Percentiles rank a stretch among this genome's conserved stretches.
These are phyloP conservation scores for Conus ventricosus DNA, from an alignment of 1,140 invertebrate species.

Conservation along the genomic window DNA sequence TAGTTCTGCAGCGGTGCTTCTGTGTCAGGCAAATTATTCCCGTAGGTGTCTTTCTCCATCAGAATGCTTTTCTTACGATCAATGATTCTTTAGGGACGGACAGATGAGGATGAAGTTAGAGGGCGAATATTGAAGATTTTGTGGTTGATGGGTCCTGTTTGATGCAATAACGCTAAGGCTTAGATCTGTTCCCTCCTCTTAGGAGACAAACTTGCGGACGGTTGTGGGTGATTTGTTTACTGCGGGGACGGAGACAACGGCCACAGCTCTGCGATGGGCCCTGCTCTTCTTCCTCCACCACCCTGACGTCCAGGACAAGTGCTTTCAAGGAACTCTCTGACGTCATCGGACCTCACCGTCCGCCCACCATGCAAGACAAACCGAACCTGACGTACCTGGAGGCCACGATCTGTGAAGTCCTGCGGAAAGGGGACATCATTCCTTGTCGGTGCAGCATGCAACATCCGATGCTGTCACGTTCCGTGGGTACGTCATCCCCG, in stretches of 20 bases:
- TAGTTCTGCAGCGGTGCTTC: too few relatives aligned
- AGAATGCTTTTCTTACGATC: too few relatives aligned
- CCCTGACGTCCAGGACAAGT: slow-evolving; percentile 83
- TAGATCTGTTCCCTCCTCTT: background rate
- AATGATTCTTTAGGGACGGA: too few relatives aligned
- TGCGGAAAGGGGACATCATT: slow-evolving; percentile 42
- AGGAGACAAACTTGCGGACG: slow-evolving; percentile 38
- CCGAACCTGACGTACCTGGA: slow-evolving; percentile 44
- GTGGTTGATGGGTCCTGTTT: too few relatives aligned
- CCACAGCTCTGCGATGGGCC: slow-evolving; percentile 90
- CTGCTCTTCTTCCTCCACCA: slow-evolving; percentile 86
- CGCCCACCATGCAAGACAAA: slow-evolving; percentile 38
- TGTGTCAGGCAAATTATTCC: too few relatives aligned
- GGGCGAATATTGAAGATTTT: too few relatives aligned
- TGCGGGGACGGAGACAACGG: slow-evolving; percentile 92
- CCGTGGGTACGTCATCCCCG: slow-evolving; percentile 63
- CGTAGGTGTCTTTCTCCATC: too few relatives aligned
- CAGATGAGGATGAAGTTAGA: too few relatives aligned
- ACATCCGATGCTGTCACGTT: slow-evolving; percentile 54
- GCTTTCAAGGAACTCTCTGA: slow-evolving; percentile 91
- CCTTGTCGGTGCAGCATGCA: slow-evolving; percentile 67
- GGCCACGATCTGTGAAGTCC: slow-evolving; percentile 49
- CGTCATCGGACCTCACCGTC: slow-evolving; percentile 34
- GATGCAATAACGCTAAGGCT: too few relatives aligned
- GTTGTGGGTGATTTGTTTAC: slow-evolving; percentile 85